A percentile compares a stretch with the other conserved stretches of the same genome.
These are phyloP conservation scores for Naja naja DNA, from an alignment of 2,113 vertebrate genomes.

Conservation along the genomic window DNA sequence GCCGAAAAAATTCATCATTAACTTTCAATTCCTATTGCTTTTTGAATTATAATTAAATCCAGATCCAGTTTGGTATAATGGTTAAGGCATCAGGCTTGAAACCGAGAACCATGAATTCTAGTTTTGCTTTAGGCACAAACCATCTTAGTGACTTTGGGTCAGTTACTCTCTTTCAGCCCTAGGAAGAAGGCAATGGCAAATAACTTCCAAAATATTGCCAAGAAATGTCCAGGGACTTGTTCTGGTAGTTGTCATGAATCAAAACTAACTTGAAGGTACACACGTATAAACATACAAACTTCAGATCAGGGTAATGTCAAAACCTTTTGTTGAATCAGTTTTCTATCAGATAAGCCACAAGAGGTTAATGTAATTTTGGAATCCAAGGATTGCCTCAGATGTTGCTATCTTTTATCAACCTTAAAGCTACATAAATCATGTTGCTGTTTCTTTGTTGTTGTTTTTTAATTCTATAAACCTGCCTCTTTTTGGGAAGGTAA, in stretches of 20 bases:
- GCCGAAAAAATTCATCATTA: background rate
- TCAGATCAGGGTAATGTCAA: slow-evolving; percentile 6
- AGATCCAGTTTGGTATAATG: background rate
- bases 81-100: background rate
- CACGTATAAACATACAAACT: background rate
- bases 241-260: background rate
- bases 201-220: background rate
- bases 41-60: background rate
- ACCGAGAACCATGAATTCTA: background rate
- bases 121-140: background rate
- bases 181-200: background rate
- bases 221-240: background rate
- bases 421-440: slow-evolving; percentile 10
- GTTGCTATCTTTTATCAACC: background rate
- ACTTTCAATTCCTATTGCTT: background rate
- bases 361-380: background rate
- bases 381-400: slow-evolving; percentile 7
- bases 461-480: slow-evolving; percentile 31
- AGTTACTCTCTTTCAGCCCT: background rate
- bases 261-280: background rate
- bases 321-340: slow-evolving; percentile 17
- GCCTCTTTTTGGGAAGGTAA: background rate
- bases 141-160: background rate
- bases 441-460: background rate
- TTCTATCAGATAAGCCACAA: slow-evolving; percentile 3